Percentiles rank a stretch among this genome's conserved stretches.
These are phyloP conservation scores for Knipowitschia caucasica DNA, from an alignment of 2,797 vertebrate genomes.

Conservation along the genomic window DNA sequence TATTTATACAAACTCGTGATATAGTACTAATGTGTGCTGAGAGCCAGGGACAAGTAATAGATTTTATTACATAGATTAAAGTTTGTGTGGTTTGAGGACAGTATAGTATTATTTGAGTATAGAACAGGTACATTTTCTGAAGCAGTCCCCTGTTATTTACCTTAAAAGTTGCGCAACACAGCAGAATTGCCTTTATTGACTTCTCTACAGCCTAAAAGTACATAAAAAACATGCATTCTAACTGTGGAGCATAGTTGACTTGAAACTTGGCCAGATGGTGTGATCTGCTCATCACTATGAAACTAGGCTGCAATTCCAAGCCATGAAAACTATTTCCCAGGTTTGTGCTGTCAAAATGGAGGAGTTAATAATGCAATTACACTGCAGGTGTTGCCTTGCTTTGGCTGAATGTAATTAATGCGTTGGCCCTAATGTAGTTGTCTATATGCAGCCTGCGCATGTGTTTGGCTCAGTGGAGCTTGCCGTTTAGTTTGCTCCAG, in stretches of 20 bases:
- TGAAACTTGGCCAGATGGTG: background rate
- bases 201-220: too few species aligned
- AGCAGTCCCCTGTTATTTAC: too few species aligned
- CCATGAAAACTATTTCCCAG: background rate
- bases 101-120: too few species aligned
- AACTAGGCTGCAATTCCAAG: background rate
- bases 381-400: slow-evolving; percentile 10
- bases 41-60: too few species aligned
- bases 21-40: too few species aligned
- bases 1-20: too few species aligned
- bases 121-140: too few species aligned
- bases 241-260: background rate
- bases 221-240: background rate
- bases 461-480: slow-evolving; percentile 43
- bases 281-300: background rate
- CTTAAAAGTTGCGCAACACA: too few species aligned
- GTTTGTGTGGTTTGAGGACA: too few species aligned
- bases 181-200: too few species aligned
- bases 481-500: slow-evolving; percentile 53
- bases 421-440: slow-evolving; percentile 10
- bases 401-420: slow-evolving; percentile 24
- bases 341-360: slow-evolving; percentile 11
- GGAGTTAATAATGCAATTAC: slow-evolving; percentile 9
- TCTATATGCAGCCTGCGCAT: slow-evolving; percentile 27
- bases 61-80: too few species aligned